These are phyloP conservation scores for Sebastes variabilis DNA, from an alignment of 2,797 vertebrate species.

Conservation along the genomic window DNA sequence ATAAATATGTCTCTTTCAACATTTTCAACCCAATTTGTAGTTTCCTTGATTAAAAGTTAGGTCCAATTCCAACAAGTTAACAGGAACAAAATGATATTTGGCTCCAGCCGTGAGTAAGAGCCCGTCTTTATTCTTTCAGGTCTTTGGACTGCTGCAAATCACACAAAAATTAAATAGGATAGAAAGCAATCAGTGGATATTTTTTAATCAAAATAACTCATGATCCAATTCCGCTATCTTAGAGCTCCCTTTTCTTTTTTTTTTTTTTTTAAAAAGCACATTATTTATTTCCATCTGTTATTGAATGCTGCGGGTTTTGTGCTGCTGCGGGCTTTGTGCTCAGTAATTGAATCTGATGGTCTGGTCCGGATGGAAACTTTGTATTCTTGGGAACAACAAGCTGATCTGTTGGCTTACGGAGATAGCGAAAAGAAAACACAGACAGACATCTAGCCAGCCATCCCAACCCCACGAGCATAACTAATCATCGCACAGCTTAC, in stretches of 20 bases:
- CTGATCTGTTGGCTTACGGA: constrained; percentile 42
- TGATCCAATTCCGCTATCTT: constrained; percentile 37
- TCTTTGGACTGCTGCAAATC: constrained; percentile 14
- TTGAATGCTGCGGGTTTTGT: constrained; percentile 44
- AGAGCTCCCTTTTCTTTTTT: constrained; percentile 1
- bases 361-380: constrained; percentile 59
- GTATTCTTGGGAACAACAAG: constrained; percentile 57
- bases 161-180: constrained; percentile 17
- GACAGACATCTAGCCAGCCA: constrained; percentile 20
- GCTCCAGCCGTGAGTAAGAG: background rate
- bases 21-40: background rate
- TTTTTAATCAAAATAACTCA: constrained; percentile 59
- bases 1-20: background rate
- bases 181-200: constrained; percentile 30
- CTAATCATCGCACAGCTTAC: constrained; percentile 43
- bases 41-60: constrained; percentile 7
- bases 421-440: constrained; percentile 2
- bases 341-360: constrained; percentile 67
- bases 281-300: constrained; percentile 59
- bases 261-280: constrained; percentile 17
- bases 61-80: constrained; percentile 2
- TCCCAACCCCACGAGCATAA: constrained; percentile 28
- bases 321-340: constrained; percentile 57
- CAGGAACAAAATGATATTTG: background rate
- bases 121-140: background rate